Evolutionary conservation across 2,888 invertebrate genomes (phyloP).

Genomic region (Pherbina coryleti): DNA sequence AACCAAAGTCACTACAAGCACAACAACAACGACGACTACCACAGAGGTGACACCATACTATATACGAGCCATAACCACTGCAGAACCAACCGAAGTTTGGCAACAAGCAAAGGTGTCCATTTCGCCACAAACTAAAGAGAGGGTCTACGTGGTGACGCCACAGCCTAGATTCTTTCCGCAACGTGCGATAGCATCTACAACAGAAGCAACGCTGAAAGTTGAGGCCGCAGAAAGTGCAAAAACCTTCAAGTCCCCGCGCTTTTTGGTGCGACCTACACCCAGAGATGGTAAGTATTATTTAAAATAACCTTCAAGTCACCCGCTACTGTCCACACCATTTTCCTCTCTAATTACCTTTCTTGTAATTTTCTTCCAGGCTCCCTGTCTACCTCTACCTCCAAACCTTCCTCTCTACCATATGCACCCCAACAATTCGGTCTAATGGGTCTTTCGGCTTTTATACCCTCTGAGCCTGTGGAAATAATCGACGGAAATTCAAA

Average conservation of each 20-base stretch:
- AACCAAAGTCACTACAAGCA: constrained; percentile 43
- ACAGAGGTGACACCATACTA: constrained; percentile 67
- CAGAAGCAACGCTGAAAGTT: constrained; percentile 29
- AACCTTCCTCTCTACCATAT: constrained; percentile 50
- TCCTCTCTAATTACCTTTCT: neutral
- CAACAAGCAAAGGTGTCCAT: constrained; percentile 78
- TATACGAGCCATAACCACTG: constrained; percentile 46
- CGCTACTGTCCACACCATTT: neutral
- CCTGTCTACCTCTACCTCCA: neutral
- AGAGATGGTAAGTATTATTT: constrained; percentile 63
- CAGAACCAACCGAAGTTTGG: constrained; percentile 71
- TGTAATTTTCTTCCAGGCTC: constrained; percentile 8
- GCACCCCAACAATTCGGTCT: constrained; percentile 70
- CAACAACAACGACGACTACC: constrained; percentile 64
- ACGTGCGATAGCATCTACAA: constrained; percentile 38
- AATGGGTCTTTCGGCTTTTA: constrained; percentile 71
- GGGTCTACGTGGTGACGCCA: constrained; percentile 86
- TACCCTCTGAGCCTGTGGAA: constrained; percentile 72
- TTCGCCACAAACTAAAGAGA: constrained; percentile 83
- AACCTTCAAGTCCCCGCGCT: constrained; percentile 69
- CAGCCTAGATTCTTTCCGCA: constrained; percentile 70
- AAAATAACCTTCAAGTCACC: neutral
- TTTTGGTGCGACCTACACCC: constrained; percentile 73
- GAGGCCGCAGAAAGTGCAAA: constrained; percentile 31
- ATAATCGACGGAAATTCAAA: constrained; percentile 77